phyloP scores from a whole-genome alignment of 2,888 invertebrate species.

The Diogma glabrata region DNA sequence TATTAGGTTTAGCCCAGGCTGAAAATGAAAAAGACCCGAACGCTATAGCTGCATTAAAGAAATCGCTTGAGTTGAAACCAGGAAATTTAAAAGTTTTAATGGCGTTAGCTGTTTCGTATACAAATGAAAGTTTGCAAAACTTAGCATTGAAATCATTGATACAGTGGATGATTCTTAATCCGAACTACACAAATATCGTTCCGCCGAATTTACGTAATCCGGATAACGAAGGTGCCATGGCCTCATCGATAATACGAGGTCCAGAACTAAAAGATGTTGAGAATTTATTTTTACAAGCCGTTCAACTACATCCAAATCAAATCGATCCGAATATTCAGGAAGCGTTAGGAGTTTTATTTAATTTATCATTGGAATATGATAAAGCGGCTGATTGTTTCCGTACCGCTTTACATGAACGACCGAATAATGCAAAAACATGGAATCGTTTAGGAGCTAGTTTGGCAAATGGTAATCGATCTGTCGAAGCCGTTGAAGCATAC shows the following conservation, averaged over 20 bases:
- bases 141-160: conserved; percentile 75
- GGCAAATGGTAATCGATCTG: conserved; percentile 89
- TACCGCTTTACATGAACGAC: conserved; percentile 70
- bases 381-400: conserved; percentile 95
- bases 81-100: conserved; percentile 73
- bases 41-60: conserved; percentile 84
- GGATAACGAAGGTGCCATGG: conserved; percentile 26
- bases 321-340: conserved; percentile 87
- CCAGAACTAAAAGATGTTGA: conserved; percentile 48
- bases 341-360: conserved; percentile 90
- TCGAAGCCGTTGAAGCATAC: conserved; percentile 95
- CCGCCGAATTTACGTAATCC: conserved; percentile 39
- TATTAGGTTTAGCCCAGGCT: conserved; percentile 84
- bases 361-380: conserved; percentile 85
- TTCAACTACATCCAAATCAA: conserved; percentile 56
- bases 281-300: conserved; percentile 65
- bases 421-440: conserved; percentile 81
- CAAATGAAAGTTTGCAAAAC: conserved; percentile 89
- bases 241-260: conserved; percentile 38
- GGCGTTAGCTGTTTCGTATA: conserved; percentile 85
- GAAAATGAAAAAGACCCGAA: conserved; percentile 96
- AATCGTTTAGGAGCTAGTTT: conserved; percentile 94
- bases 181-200: conserved; percentile 67
- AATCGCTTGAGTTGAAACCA: conserved; percentile 68
- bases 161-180: conserved; percentile 67